A percentile compares a stretch with the other conserved stretches of the same genome.
These are phyloP conservation scores for Halocynthia roretzi DNA, from an alignment of 23 tunicate species.

Conservation along the genomic window DNA sequence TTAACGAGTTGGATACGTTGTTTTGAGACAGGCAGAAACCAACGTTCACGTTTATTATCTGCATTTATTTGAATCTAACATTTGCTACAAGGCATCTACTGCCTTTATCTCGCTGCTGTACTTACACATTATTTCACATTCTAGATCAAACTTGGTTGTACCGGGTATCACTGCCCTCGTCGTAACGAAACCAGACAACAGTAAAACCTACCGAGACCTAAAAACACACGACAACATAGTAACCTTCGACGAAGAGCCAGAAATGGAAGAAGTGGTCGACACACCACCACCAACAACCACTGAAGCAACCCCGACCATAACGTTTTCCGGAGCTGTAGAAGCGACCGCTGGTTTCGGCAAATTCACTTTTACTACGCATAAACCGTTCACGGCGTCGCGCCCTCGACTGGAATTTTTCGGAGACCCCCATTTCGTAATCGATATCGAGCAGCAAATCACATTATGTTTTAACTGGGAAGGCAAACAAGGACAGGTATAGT, in stretches of 20 bases:
- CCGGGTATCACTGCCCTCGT: background rate
- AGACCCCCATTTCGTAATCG: conserved; percentile 52
- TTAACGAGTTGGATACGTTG: no score
- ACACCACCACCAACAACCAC: background rate
- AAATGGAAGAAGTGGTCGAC: background rate
- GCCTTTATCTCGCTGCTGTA: no score
- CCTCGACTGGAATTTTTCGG: conserved; percentile 25
- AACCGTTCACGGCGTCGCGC: conserved; percentile 10
- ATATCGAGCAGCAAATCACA: conserved; percentile 22
- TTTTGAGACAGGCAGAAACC: no score
- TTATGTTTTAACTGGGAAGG: conserved; percentile 61
- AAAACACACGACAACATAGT: background rate
- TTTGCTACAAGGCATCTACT: no score
- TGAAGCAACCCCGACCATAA: background rate
- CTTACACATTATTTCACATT: background rate
- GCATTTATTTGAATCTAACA: no score
- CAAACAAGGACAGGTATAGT: conserved; percentile 8
- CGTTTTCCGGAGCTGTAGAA: background rate
- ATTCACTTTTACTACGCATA: background rate
- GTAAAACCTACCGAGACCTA: background rate
- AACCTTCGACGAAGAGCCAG: background rate
- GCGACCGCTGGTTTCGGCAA: background rate
- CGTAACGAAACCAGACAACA: conserved; percentile 2
- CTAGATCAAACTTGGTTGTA: conserved; percentile 1
- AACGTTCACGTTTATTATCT: no score